Evolutionary conservation across 2,797 vertebrate species (phyloP).

Genomic region (Xyrichtys novacula): DNA sequence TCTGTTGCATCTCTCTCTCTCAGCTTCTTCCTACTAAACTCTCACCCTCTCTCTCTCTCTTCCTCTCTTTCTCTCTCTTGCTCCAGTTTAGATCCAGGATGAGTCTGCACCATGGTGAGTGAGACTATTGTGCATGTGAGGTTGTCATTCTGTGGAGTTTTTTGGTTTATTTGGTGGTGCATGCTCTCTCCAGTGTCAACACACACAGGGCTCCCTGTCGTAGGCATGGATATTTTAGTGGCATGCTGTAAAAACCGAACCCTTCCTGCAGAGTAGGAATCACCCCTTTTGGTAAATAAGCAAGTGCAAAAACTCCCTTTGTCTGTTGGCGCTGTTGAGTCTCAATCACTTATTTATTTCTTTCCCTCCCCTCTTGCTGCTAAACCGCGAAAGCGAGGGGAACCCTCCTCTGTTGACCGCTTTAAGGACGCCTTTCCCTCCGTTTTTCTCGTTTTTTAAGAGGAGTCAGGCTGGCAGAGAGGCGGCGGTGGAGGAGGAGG

Average conservation of each 20-base stretch:
- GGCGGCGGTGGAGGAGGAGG: constrained; percentile 51
- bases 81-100: constrained; percentile 70
- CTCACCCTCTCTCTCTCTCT: constrained; percentile 41
- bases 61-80: constrained; percentile 60
- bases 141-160: constrained; percentile 66
- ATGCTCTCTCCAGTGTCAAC: constrained; percentile 43
- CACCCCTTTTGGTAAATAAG: constrained; percentile 90
- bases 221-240: constrained; percentile 48
- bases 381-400: constrained; percentile 78
- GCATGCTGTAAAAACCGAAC: constrained; percentile 51
- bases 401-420: constrained; percentile 75
- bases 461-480: constrained; percentile 59
- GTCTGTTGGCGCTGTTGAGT: constrained; percentile 93
- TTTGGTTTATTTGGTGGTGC: constrained; percentile 50
- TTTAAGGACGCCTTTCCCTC: constrained; percentile 56
- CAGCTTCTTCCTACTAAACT: constrained; percentile 60
- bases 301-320: constrained; percentile 87
- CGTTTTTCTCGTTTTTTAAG: constrained; percentile 62
- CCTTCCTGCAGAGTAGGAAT: constrained; percentile 91
- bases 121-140: constrained; percentile 62
- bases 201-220: constrained; percentile 27
- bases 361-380: constrained; percentile 62
- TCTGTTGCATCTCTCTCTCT: constrained; percentile 72
- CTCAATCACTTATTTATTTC: constrained; percentile 75
- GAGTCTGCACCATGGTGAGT: constrained; percentile 79